A percentile compares a stretch with the other conserved stretches of the same genome.
Conservation (phyloP, 2,888 invertebrate genomes). For the Ariolimax columbianus region DNA sequence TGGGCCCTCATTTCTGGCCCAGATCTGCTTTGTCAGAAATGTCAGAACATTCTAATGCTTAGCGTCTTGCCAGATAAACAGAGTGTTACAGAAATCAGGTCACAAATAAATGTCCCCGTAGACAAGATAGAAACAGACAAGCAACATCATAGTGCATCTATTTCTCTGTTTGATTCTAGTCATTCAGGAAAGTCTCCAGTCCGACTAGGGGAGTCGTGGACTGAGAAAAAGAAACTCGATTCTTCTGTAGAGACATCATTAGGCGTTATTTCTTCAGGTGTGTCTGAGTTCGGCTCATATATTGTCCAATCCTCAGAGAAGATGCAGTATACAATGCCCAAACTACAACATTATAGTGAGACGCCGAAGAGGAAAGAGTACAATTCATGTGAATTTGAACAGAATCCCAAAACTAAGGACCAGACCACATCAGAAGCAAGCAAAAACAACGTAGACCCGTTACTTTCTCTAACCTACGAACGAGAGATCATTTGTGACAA, state of each 20-base stretch:
- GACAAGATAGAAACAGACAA: background rate
- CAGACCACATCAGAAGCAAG: background rate
- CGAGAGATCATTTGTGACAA: background rate
- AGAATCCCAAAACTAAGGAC: background rate
- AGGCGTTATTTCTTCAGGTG: background rate
- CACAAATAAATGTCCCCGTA: background rate
- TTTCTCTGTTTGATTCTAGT: background rate
- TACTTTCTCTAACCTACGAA: background rate
- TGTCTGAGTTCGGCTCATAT: background rate
- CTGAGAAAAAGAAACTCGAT: background rate
- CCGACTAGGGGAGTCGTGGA: background rate
- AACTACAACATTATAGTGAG: constrained; percentile 50
- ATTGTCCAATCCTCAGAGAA: background rate
- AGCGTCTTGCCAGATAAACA: background rate
- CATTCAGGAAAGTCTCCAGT: background rate
- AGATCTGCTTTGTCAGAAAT: constrained; percentile 60
- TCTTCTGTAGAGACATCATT: background rate
- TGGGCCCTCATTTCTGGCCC: constrained; percentile 61
- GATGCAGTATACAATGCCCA: background rate
- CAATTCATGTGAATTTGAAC: constrained; percentile 30
- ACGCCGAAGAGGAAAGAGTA: constrained; percentile 42
- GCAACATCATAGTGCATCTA: background rate
- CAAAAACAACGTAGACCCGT: background rate
- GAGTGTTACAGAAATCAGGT: background rate
- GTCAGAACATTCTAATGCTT: constrained; percentile 54